phyloP scores from a whole-genome alignment of 1,140 invertebrate species.

The Apis dorsata region DNA sequence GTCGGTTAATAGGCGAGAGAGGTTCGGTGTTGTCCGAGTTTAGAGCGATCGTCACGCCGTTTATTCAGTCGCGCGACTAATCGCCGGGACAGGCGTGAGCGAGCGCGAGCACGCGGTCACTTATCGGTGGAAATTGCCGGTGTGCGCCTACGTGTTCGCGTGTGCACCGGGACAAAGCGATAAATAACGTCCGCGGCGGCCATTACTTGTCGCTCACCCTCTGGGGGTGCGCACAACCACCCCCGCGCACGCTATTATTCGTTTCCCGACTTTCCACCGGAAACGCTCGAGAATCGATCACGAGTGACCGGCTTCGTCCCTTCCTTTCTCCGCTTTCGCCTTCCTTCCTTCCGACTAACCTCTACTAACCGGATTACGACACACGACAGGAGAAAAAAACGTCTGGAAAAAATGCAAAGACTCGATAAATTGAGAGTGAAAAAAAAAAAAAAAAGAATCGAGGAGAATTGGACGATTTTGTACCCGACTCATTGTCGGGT shows the following conservation, averaged over 20 bases:
- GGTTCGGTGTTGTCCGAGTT: not conserved
- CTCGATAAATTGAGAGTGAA: too few species aligned
- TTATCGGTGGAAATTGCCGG: slow-evolving; percentile 64
- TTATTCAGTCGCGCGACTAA: slow-evolving; percentile 57
- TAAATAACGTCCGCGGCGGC: slow-evolving; percentile 74
- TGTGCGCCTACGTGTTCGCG: slow-evolving; percentile 57
- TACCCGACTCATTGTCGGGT: not conserved
- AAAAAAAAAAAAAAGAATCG: not conserved
- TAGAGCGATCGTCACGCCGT: slow-evolving; percentile 32
- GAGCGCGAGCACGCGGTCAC: slow-evolving; percentile 46
- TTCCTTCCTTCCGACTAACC: not conserved
- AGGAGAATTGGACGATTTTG: too few species aligned
- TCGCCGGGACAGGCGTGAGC: slow-evolving; percentile 52
- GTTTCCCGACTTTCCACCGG: slow-evolving; percentile 22
- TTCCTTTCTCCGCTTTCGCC: not conserved
- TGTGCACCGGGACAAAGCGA: slow-evolving; percentile 60
- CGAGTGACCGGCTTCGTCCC: not conserved
- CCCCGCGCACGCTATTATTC: slow-evolving; percentile 23
- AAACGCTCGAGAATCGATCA: slow-evolving; percentile 30
- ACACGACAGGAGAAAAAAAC: not conserved
- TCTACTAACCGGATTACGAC: not conserved
- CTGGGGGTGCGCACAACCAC: slow-evolving; percentile 45
- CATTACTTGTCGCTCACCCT: slow-evolving; percentile 74
- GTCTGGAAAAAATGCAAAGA: not conserved
- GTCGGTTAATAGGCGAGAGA: not conserved